Percentiles rank a stretch among this genome's conserved stretches.
phyloP scores from a whole-genome alignment of 2,888 invertebrate species.

The Conchocele bisecta region DNA sequence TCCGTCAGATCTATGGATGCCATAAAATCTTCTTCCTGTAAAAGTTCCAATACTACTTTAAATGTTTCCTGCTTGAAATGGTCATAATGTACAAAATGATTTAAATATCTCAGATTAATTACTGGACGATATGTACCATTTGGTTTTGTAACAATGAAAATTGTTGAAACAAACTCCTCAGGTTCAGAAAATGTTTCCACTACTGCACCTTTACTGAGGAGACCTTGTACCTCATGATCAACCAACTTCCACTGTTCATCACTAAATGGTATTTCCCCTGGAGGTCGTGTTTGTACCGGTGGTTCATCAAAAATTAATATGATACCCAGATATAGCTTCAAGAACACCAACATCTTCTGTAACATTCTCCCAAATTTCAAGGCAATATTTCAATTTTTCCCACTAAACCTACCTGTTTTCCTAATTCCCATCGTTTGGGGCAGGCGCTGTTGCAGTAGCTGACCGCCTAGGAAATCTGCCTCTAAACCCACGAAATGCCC shows the following conservation, averaged over 20 bases:
- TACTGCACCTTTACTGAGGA: not conserved
- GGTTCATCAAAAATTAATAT: not conserved
- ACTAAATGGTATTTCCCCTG: conserved; percentile 6
- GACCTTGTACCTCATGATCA: not conserved
- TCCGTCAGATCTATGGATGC: conserved; percentile 20
- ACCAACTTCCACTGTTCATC: not conserved
- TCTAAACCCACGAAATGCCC: not conserved
- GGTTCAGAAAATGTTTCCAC: not conserved
- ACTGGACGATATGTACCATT: not conserved
- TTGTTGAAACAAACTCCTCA: not conserved
- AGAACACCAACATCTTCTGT: not conserved
- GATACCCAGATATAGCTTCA: not conserved
- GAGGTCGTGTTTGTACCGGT: not conserved
- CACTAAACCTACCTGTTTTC: not conserved
- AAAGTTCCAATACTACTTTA: not conserved
- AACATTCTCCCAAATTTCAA: not conserved
- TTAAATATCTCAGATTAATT: conserved; percentile 12
- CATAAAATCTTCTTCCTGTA: conserved; percentile 29
- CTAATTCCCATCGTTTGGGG: conserved; percentile 11
- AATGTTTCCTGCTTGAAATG: conserved; percentile 29
- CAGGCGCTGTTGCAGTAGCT: not conserved
- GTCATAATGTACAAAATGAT: conserved; percentile 7
- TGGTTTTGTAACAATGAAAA: not conserved
- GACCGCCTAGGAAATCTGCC: not conserved
- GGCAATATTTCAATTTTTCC: conserved; percentile 1